Conservation (phyloP, 2,888 invertebrate genomes). For the Hyposoter didymator region DNA sequence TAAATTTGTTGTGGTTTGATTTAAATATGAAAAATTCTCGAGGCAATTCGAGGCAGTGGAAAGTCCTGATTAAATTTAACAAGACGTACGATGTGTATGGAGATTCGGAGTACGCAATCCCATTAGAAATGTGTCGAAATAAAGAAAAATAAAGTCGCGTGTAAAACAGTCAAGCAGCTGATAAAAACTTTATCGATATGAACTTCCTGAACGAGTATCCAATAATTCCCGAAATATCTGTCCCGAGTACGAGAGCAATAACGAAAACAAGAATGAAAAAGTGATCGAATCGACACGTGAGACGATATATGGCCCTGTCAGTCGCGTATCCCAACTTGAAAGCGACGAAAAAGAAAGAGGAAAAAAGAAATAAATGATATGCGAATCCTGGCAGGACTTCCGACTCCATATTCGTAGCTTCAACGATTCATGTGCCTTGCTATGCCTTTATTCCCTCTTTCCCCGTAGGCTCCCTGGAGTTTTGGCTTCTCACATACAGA, state of each 20-base stretch:
- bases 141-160: neutral
- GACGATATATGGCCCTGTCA: conserved; percentile 10
- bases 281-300: conserved; percentile 19
- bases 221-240: conserved; percentile 27
- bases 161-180: conserved; percentile 3
- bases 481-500: conserved; percentile 26
- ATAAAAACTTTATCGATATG: conserved; percentile 14
- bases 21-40: neutral
- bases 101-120: neutral
- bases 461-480: conserved; percentile 5
- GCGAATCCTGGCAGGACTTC: conserved; percentile 57
- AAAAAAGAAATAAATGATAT: conserved; percentile 19
- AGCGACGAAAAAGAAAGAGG: neutral
- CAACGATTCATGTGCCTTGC: conserved; percentile 58
- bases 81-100: neutral
- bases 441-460: conserved; percentile 8
- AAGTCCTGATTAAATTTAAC: neutral
- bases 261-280: conserved; percentile 20
- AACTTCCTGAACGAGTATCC: neutral
- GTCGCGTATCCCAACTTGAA: conserved; percentile 31
- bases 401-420: conserved; percentile 49
- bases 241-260: neutral
- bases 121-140: neutral
- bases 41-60: neutral
- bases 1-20: conserved; percentile 18